Evolutionary conservation across 1,140 invertebrate species (phyloP), one percentile per base, ranked within the genome.

Genomic region (Saccostrea cuccullata): DNA sequence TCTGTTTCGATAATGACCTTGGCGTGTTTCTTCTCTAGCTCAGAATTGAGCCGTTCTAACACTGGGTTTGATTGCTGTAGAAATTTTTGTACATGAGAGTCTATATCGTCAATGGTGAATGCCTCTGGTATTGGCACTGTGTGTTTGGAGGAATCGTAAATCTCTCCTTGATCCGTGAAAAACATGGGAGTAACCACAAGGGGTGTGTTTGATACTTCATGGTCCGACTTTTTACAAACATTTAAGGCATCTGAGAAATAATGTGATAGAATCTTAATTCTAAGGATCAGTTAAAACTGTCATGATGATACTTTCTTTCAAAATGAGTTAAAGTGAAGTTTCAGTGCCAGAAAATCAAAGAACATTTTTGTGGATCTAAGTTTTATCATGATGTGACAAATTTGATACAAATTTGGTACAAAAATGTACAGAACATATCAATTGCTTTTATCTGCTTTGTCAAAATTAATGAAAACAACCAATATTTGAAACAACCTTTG

Each of bases 11-110:
- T 23, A 11, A 60, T 67, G 20, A 87, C 40, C 55, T 84, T 56
- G 36, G 88, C 88, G 87, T 85, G 82, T 15, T 89, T 86, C 56
- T 84, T 64, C 26, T 89, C 56, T 30, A 89, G 60, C 17, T 82
- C 73, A 26, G 23, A 82, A 26, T 87, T 36, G 40, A 87, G 55
- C 20, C 47, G 40, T 4, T 82, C 70, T 23, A 30, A 55, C 56
- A 58, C 23, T 11, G 13, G 40, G 40, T 87, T n/a, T 26, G 55
- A 82, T 56, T 87, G 67, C 23, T 30, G 67, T 26, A 87, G 20
- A 23, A 82, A 56, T 17, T 12, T 23, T 56, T 77, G n/a, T 6
- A 77, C 26, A 56, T 87, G 86, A 56, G 15, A 6, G 26, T 87
- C 73, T n/a, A 36, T 55, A 23, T 77, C 23, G 30, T n/a, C 56